A percentile compares a stretch with the other conserved stretches of the same genome.
These are phyloP conservation scores for Diplodus puntazzo DNA, from an alignment of 2,797 vertebrate species.

Conservation along the genomic window DNA sequence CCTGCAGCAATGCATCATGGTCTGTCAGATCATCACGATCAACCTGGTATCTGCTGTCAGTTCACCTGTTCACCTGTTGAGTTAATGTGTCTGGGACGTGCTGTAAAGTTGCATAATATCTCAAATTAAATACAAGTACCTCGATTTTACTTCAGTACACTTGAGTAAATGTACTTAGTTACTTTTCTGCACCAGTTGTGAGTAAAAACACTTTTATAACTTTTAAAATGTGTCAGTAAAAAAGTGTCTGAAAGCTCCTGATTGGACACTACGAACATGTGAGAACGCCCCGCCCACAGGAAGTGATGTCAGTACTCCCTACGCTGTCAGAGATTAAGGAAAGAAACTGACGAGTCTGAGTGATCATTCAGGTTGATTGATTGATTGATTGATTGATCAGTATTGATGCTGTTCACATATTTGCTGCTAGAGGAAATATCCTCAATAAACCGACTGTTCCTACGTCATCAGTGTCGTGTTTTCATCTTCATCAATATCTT, in stretches of 20 bases:
- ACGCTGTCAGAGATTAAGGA: background rate
- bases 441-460: slow-evolving; percentile 25
- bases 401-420: slow-evolving; percentile 10
- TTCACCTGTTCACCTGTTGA: too few species aligned
- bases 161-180: background rate
- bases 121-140: background rate
- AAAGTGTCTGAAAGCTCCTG: background rate
- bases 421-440: background rate
- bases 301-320: slow-evolving; percentile 1
- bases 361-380: background rate
- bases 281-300: background rate
- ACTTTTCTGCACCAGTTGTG: background rate
- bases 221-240: too few species aligned
- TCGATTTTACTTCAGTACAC: background rate
- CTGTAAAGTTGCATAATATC: background rate
- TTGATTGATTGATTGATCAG: background rate
- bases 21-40: too few species aligned
- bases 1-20: too few species aligned
- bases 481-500: too few species aligned
- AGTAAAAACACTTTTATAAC: background rate
- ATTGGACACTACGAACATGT: background rate
- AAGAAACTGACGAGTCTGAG: background rate
- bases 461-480: background rate
- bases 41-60: too few species aligned
- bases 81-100: too few species aligned